phyloP scores from a whole-genome alignment of 2,113 vertebrate species.

The Poeciliopsis occidentalis region DNA sequence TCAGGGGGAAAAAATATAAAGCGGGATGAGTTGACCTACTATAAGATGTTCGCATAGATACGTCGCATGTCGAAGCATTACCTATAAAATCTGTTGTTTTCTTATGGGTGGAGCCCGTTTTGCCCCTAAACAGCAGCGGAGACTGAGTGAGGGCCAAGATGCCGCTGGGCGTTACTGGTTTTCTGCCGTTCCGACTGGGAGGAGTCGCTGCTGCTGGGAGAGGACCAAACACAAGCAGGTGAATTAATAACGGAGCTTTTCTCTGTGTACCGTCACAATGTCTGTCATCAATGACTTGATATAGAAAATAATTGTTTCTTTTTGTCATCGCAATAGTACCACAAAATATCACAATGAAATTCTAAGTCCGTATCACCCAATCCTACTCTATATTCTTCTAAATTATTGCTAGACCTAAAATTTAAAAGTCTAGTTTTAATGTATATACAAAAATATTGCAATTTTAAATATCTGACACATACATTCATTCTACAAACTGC shows the following conservation, averaged over 20 bases:
- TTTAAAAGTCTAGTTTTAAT: too few species aligned
- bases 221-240: background rate
- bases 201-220: slow-evolving; percentile 79
- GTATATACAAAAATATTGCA: too few species aligned
- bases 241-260: background rate
- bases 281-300: too few species aligned
- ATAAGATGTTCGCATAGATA: background rate
- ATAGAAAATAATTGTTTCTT: too few species aligned
- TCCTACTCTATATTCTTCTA: too few species aligned
- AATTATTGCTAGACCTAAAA: too few species aligned
- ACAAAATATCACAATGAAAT: too few species aligned
- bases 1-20: background rate
- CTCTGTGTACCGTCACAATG: too few species aligned
- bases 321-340: too few species aligned
- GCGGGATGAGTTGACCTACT: background rate
- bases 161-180: slow-evolving; percentile 82
- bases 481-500: too few species aligned
- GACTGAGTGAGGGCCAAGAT: slow-evolving; percentile 92
- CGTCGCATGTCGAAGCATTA: background rate
- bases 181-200: slow-evolving; percentile 68
- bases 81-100: slow-evolving; percentile 38
- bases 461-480: too few species aligned
- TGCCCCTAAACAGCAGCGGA: slow-evolving; percentile 86
- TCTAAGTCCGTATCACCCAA: too few species aligned
- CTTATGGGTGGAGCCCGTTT: slow-evolving; percentile 41